Base-by-base conservation (phyloP, 1,140 invertebrate genomes). In the Panagrolaimus sp. region DNA sequence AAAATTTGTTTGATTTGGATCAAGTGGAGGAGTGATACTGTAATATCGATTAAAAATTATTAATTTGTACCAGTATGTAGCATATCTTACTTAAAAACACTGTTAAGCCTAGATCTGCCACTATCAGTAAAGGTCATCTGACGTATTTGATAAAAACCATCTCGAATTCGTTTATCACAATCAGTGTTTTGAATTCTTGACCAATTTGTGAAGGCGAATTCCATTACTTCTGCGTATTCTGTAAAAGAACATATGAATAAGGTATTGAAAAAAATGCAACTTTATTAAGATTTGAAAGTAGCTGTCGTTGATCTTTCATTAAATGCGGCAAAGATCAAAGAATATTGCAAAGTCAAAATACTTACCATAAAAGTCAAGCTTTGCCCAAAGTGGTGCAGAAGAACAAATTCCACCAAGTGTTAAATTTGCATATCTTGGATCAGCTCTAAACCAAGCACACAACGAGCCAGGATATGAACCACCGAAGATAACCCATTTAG, bases 401-500 rank as follows among this genome's bases (percentile, higher is more conserved):
- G 90, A 87, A 13, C 91, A 92, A 11, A 95, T 88, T 48, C 91
- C 88, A 2, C 82, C 88, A 83, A 91, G 85, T 3, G 93, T 88
- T 7, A 94, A 85, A 85, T 95, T 89, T 8, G 92, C 91, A 85
- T 93, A 95, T 83, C 93, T 94, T 7, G 89, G 80, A 65, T n/a
- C n/a, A n/a, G n/a, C n/a, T n/a, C 92, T 85, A 61, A 91, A 86
- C 92, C 92, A 95, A 7, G 92, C 91, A 14, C 91, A 91, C 47
- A 95, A 84, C 3, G 46, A 78, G 44, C 92, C 93, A 3, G 92
- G 89, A 84, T 96, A 96, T 0, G 91, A 93, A 1, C 92, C 92
- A 42, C 92, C 92, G 84, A 95, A 93, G 2, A 88, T 88, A 69
- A 96, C 89, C 90, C 91, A 93, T 85, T 91, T 92, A 20, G 87